Base-by-base conservation (phyloP, 2,113 vertebrate species). In the Gadus macrocephalus region DNA sequence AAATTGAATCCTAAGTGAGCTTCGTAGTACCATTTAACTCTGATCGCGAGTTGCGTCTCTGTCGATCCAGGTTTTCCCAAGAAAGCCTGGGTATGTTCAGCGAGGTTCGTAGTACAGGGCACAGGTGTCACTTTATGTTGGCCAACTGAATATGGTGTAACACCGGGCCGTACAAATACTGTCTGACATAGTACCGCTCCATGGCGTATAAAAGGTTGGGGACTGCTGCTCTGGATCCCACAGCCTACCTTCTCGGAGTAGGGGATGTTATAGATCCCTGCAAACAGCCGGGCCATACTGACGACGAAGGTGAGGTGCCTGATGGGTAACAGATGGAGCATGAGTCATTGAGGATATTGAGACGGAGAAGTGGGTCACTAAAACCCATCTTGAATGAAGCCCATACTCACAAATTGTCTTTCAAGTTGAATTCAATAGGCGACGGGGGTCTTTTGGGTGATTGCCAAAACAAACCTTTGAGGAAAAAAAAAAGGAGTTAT, bases 381-480 rank as follows among this genome's bases (percentile, higher is more conserved):
- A 17, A n/a, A 58, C 4, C 17, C n/a, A 6, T 58, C 2, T 3
- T 17, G 17, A 58, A 3, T 14, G 7, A 15, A 68, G 22, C 66
- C 2, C 12, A 60, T 61, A 98, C 97, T 97, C 89, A 99, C 97
- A 97, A 91, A 73, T 92, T 86, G 81, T 98, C 94, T 62, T 70
- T 94, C 78, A 95, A 86, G 74, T 98, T 95, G 91, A 99, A 99
- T 76, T 94, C 93, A 88, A 95, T 89, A 68, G 97, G 94, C 69
- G 93, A 91, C 61, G 97, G 97, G 15, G 96, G 96, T 73, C 97
- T 94, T 90, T 99, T 99, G 22, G 97, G 97, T 66, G 97, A 99
- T 0, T 99, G 97, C 97, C 97, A 99, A 92, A 99, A 99, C 66
- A 99, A 94, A 93, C 94, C 97, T 99, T 77, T 68, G 81, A 62